Evolutionary conservation across 1,140 invertebrate species (phyloP), one percentile per base, ranked within the genome.

Genomic region (Drosophila serrata): DNA sequence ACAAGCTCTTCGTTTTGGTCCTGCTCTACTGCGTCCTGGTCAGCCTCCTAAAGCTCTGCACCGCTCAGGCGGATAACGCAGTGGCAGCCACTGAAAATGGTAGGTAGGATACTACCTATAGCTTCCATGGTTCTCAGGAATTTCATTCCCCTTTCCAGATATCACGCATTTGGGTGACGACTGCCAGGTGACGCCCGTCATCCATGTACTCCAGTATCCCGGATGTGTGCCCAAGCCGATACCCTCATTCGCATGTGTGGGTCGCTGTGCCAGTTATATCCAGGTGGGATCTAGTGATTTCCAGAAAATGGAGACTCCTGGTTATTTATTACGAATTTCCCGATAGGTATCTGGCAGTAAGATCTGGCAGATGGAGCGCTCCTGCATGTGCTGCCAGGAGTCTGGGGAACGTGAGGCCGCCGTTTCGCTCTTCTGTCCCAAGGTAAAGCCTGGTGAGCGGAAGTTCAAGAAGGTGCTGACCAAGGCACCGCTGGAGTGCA

Each of bases 311-410:
- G 39, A n/a, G n/a, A 37, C 9, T n/a, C 2, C 1, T 2, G 0
- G 1, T 15, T 15, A 13, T 29, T 24, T 22, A n/a, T 45, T 2
- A 74, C 27, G 9, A 17, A 39, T 42, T 43, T 17, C 11, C 12
- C 15, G 69, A 98, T 56, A 64, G 97, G 97, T 98, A 7, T 98
- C 97, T n/a, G 97, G 97, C 12, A 98, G 97, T 72, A 98, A 98
- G 94, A 97, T 98, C 90, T 98, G 98, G 98, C 97, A 98, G 94
- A 98, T 98, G 95, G 98, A 98, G 92, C 94, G 98, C 43, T 98
- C 97, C 11, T 98, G 97, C 84, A 98, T 98, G 95, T 98, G 97
- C 91, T 98, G 97, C 93, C 97, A 98, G 93, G 97, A 98, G 93
- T 97, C 97, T 79, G 97, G 98, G 3, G 97, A 98, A 93, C 94